Conservation (phyloP, 2,113 vertebrate species). For the Psilopsiagon aymara region DNA sequence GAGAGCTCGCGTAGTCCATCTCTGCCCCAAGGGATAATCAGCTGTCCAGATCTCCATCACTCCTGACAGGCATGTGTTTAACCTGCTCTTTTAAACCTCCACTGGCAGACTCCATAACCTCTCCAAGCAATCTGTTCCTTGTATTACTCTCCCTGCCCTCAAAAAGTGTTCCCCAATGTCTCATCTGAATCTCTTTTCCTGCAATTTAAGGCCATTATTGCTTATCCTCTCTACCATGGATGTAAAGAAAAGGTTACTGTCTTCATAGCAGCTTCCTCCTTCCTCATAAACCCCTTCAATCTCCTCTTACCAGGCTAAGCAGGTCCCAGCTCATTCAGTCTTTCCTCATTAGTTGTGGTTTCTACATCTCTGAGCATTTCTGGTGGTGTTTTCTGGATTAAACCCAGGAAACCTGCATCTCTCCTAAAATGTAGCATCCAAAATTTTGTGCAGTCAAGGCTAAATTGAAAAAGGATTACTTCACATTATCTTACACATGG, state of each 20-base stretch:
- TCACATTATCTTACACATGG: background rate
- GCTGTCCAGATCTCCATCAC: constrained; percentile 29
- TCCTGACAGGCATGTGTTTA: constrained; percentile 36
- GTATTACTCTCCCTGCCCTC: constrained; percentile 9
- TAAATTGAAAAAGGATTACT: background rate
- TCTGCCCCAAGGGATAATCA: constrained; percentile 8
- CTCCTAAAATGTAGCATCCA: background rate
- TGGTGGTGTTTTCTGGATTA: background rate
- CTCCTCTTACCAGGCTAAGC: background rate
- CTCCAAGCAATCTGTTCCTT: constrained; percentile 10
- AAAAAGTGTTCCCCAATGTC: constrained; percentile 24
- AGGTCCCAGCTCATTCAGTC: background rate
- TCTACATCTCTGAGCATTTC: background rate
- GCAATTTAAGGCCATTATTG: constrained; percentile 21
- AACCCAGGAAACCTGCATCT: background rate
- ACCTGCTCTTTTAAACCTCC: background rate
- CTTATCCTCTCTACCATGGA: background rate
- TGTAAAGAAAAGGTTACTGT: constrained; percentile 16
- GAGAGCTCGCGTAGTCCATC: background rate
- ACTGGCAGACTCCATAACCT: background rate
- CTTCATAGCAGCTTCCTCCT: background rate
- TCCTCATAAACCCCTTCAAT: background rate
- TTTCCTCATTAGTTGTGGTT: background rate
- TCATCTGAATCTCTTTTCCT: constrained; percentile 52
- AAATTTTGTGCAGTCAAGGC: background rate